Evolutionary conservation across 2,888 invertebrate species (phyloP).

Genomic region (Cenopis cana): DNA sequence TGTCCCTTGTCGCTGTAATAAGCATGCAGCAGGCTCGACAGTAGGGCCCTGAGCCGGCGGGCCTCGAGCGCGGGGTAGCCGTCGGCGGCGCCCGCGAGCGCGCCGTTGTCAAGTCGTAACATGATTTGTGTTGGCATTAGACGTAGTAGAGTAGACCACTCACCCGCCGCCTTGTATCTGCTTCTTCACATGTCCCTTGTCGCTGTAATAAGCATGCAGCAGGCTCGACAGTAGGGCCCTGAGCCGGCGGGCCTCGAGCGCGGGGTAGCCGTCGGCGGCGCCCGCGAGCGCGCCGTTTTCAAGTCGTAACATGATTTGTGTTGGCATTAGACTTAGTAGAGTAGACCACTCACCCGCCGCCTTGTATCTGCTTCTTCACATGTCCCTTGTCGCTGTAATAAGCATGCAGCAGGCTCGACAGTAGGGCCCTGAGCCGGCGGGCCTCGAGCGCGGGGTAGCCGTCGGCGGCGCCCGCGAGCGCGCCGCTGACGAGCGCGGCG

Average conservation of each 20-base stretch:
- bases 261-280: conserved; percentile 87
- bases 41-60: conserved; percentile 92
- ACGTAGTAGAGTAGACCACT: conserved; percentile 51
- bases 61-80: conserved; percentile 92
- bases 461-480: conserved; percentile 74
- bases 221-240: conserved; percentile 91
- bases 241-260: conserved; percentile 91
- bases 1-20: conserved; percentile 98
- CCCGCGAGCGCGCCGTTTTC: conserved; percentile 77
- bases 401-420: conserved; percentile 89
- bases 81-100: conserved; percentile 74
- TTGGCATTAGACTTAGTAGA: background rate
- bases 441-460: conserved; percentile 92
- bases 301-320: conserved; percentile 50
- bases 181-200: conserved; percentile 97
- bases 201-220: conserved; percentile 94
- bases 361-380: conserved; percentile 96
- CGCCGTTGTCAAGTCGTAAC: conserved; percentile 72
- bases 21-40: conserved; percentile 89
- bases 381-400: conserved; percentile 98
- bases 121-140: too few species aligned
- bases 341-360: conserved; percentile 87
- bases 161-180: conserved; percentile 94
- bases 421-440: conserved; percentile 91
- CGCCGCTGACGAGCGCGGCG: conserved; percentile 75